These are phyloP conservation scores for Drosophila kikkawai DNA, from an alignment of 1,140 invertebrate species.

Conservation along the genomic window DNA sequence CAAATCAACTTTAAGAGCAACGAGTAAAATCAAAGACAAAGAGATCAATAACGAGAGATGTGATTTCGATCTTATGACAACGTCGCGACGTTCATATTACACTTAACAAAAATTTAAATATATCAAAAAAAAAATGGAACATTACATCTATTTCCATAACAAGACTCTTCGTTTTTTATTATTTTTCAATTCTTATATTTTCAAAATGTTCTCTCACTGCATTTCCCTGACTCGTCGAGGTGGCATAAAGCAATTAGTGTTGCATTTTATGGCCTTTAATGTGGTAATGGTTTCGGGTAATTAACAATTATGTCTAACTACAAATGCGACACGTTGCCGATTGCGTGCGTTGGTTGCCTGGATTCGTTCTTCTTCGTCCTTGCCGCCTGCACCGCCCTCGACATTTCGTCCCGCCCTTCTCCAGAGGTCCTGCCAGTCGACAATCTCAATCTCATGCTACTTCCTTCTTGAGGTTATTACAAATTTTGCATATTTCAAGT, in stretches of 20 bases:
- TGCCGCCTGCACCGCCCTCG: background rate
- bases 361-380: constrained; percentile 23
- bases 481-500: constrained; percentile 79
- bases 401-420: background rate
- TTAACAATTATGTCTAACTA: constrained; percentile 84
- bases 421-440: constrained; percentile 10
- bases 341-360: constrained; percentile 58
- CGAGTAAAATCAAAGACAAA: too few species aligned
- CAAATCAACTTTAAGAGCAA: too few species aligned
- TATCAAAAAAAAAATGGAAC: too few species aligned
- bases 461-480: constrained; percentile 68
- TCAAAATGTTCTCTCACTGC: constrained; percentile 3
- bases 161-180: too few species aligned
- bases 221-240: constrained; percentile 27
- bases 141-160: too few species aligned
- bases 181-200: too few species aligned
- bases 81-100: too few species aligned
- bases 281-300: constrained; percentile 83
- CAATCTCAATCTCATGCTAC: constrained; percentile 30
- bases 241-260: constrained; percentile 81
- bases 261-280: constrained; percentile 83
- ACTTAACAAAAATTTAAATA: too few species aligned
- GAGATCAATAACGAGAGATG: too few species aligned
- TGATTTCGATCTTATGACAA: too few species aligned
- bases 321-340: constrained; percentile 82